Percentiles rank a stretch among this genome's conserved stretches.
Conservation (phyloP, 2,113 vertebrate genomes). For the Periophthalmodon schlosseri region DNA sequence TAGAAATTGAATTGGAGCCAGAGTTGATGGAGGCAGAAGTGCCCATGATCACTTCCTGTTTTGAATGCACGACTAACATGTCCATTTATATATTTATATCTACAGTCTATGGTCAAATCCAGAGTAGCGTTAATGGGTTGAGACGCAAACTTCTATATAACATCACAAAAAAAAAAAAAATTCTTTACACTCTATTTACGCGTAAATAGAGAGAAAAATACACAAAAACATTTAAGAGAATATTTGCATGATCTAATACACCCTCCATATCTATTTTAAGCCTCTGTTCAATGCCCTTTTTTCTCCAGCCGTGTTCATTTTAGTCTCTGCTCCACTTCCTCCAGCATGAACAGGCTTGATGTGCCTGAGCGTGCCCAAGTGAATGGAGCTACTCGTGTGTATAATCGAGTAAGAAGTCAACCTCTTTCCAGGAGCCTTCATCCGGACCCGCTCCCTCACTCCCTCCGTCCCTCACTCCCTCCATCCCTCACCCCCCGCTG, state of each 20-base stretch:
- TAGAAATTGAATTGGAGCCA: too few relatives aligned
- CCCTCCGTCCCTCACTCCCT: not conserved
- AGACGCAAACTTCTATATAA: too few relatives aligned
- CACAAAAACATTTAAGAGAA: not conserved
- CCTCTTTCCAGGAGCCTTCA: constrained; percentile 46
- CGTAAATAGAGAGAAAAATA: not conserved
- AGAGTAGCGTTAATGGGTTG: too few relatives aligned
- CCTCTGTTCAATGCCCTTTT: too few relatives aligned
- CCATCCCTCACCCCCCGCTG: not conserved
- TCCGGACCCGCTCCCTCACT: constrained; percentile 16
- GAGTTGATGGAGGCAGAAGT: too few relatives aligned
- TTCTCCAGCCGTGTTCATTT: not conserved
- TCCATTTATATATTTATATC: too few relatives aligned
- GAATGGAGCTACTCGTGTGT: constrained; percentile 60
- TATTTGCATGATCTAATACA: not conserved
- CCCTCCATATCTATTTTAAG: not conserved
- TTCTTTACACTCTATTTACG: too few relatives aligned
- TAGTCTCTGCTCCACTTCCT: constrained; percentile 8
- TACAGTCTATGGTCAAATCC: too few relatives aligned
- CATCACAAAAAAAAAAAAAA: too few relatives aligned
- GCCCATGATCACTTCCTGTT: too few relatives aligned
- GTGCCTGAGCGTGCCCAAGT: constrained; percentile 9
- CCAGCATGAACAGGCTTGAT: not conserved
- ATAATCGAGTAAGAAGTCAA: constrained; percentile 58
- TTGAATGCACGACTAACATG: too few relatives aligned